Conservation (phyloP, 1,140 invertebrate species). For the Telenomus remus region DNA sequence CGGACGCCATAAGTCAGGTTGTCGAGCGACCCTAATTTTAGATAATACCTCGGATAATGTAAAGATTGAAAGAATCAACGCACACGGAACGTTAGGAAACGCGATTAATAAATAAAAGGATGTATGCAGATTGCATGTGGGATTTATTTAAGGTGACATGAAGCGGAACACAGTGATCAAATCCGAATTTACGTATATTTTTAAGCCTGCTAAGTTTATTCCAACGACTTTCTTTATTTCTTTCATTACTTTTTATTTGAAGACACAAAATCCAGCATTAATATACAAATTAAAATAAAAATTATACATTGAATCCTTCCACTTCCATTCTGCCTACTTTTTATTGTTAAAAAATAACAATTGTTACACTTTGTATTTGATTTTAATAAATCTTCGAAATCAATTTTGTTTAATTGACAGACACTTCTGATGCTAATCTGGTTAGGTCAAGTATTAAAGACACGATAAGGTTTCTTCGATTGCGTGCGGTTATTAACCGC, state of each 20-base stretch:
- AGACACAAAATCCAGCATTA: too few relatives aligned
- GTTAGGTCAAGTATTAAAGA: slow-evolving; percentile 12
- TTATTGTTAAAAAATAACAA: too few relatives aligned
- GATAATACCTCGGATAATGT: slow-evolving; percentile 17
- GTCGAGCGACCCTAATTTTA: slow-evolving; percentile 35
- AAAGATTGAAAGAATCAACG: slow-evolving; percentile 35
- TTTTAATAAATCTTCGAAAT: too few relatives aligned
- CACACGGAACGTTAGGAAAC: slow-evolving; percentile 23
- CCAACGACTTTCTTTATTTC: too few relatives aligned
- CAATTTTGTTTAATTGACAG: slow-evolving; percentile 1
- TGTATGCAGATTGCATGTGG: slow-evolving; percentile 18
- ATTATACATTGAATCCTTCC: too few relatives aligned
- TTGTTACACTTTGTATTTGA: too few relatives aligned
- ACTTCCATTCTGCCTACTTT: too few relatives aligned
- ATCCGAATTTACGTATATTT: too few relatives aligned
- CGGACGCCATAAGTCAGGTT: slow-evolving; percentile 35
- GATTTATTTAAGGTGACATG: background rate
- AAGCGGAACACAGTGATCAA: too few relatives aligned
- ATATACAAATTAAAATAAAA: too few relatives aligned
- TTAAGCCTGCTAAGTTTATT: too few relatives aligned
- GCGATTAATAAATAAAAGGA: slow-evolving; percentile 32
- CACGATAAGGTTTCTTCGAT: slow-evolving; percentile 20
- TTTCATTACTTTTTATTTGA: too few relatives aligned
- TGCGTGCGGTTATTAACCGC: slow-evolving; percentile 20
- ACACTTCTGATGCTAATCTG: slow-evolving; percentile 17